A percentile compares a stretch with the other conserved stretches of the same genome.
These are phyloP conservation scores for Zaprionus taronus DNA, from an alignment of 1,140 invertebrate genomes.

Conservation along the genomic window DNA sequence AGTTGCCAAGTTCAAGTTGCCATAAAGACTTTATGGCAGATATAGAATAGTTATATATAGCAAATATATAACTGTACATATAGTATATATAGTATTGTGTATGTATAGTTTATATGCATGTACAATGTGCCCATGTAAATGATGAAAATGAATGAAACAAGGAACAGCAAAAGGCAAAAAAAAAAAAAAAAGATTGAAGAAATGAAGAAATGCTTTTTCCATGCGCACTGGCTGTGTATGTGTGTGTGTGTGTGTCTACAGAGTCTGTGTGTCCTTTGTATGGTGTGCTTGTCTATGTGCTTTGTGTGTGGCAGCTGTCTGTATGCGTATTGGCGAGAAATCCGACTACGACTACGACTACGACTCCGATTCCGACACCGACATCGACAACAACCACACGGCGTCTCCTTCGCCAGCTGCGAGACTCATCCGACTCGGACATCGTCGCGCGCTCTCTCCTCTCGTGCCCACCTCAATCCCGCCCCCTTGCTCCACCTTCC, in stretches of 20 bases:
- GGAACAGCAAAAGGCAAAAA: constrained; percentile 14
- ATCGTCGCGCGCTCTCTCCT: background rate
- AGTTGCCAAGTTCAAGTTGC: background rate
- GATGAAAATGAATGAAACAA: constrained; percentile 42
- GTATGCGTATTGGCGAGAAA: constrained; percentile 75
- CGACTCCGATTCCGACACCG: constrained; percentile 58
- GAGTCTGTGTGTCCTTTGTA: too few relatives aligned
- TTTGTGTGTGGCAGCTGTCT: constrained; percentile 74
- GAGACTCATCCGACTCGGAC: constrained; percentile 1
- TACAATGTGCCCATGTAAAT: constrained; percentile 32
- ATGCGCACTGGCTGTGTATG: constrained; percentile 45
- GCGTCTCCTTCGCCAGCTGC: background rate
- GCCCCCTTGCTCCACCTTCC: too few relatives aligned
- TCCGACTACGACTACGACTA: constrained; percentile 16
- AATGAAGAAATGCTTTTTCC: constrained; percentile 73
- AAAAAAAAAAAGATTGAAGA: constrained; percentile 34
- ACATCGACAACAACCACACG: constrained; percentile 3
- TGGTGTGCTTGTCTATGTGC: constrained; percentile 31
- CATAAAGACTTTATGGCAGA: background rate
- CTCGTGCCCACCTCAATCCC: background rate
- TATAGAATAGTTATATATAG: background rate
- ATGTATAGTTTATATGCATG: constrained; percentile 4
- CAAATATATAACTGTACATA: background rate
- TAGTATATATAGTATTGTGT: background rate
- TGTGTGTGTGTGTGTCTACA: constrained; percentile 22